Evolutionary conservation across 2,888 invertebrate genomes (phyloP), one percentile per base, ranked within the genome.

Genomic region (Celastrina argiolus): DNA sequence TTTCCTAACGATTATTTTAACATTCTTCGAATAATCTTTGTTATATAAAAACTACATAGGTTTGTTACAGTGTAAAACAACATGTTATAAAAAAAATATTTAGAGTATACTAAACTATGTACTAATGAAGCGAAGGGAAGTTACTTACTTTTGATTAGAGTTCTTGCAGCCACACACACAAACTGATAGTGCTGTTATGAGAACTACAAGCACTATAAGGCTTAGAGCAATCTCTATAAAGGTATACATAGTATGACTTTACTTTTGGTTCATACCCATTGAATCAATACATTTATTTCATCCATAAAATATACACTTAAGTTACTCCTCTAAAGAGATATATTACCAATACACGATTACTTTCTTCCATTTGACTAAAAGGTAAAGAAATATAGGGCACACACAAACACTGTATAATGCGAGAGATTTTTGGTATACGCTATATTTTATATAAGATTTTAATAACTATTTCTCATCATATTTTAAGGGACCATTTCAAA

Each of bases 131-230:
- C 12, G 5, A 22, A 51, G 5, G 4, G 1, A 12, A 22, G n/a
- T 18, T 26, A 88, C 92, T 94, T 91, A 95, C 95, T 95, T 96
- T 80, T 94, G 95, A 78, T 94, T 93, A 75, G 93, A 94, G 76
- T 94, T 94, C 77, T 94, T 94, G 85, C 95, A 95, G 81, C 94
- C 94, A 81, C 95, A 95, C 72, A 95, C 93, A 83, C 95, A 96
- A 74, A 93, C 92, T 70, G 94, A 92, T 72, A 95, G 86, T 76
- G 92, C 75, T 82, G 92, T 78, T 81, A 88, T 77, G 67, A 92
- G 87, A 77, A 87, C 85, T 75, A 83, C 79, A 63, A 90, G 82
- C 79, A 88, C 85, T 80, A 85, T 91, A 71, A 88, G 77, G 80
- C 86, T 87, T 65, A 92, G 71, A 75, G 80, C 85, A 74, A 90